Base-by-base conservation (phyloP, 2,797 vertebrate genomes). In the Graptemys geographica region DNA sequence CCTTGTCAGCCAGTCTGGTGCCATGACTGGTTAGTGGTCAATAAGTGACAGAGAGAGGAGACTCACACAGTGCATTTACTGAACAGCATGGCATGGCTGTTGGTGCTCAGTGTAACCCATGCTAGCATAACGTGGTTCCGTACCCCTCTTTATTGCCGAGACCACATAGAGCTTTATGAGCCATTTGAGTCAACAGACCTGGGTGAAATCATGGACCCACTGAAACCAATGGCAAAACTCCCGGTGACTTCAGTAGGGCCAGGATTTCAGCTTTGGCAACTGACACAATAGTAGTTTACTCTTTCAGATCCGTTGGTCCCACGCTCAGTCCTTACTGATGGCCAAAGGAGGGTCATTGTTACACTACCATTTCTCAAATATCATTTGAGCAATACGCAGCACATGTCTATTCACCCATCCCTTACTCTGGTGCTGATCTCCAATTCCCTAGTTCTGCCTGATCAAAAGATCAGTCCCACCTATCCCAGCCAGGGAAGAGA, bases 11-110 rank as follows among this genome's bases (percentile, higher is more conserved):
- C 3, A 1, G 3, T 49, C 31, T 52, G 51, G 52, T 55, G 11
- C 4, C 79, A 41, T 8, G 31, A 74, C 4, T 16, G n/a, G n/a
- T 10, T 37, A 37, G 19, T 21, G n/a, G 19, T 69, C n/a, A 69
- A 5, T 37, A n/a, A 69, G 4, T 0, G 0, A 21, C 8, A 3
- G 0, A 47, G 72, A 69, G 33, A 89, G 59, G 59, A 8, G 37
- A 6, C 0, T 55, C 2, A 57, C 33, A 12, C 19, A 0, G 0
- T 1, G 13, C 1, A 1, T 1, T 27, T n/a, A 27, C 9, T 5
- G 18, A 15, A 62, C 37, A 62, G 18, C 21, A 8, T 2, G 0
- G 52, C 31, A 47, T 79, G 56, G 33, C 33, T 28, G 44, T 15
- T 62, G 74, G 13, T 23, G 44, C 65, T 62, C 41, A 47, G 37